These are phyloP conservation scores for Cheirogaleus medius DNA, from an alignment of 2,113 vertebrate genomes.

Conservation along the genomic window DNA sequence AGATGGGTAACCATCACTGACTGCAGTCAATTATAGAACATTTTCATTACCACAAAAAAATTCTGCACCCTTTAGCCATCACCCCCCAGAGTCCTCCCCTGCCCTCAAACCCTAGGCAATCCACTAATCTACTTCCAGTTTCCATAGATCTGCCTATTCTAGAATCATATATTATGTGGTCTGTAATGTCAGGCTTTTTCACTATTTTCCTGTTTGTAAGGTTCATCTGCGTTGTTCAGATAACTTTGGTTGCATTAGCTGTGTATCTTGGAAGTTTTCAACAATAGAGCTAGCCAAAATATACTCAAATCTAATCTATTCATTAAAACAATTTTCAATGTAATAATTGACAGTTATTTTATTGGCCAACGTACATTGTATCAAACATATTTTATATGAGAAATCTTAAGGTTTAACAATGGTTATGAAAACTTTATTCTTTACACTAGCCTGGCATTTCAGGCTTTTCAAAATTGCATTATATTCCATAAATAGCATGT, in stretches of 20 bases:
- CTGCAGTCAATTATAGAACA: not conserved
- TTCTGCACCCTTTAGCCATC: not conserved
- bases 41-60: not conserved
- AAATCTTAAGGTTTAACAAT: not conserved
- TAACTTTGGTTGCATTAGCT: not conserved
- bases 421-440: conserved; percentile 13
- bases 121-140: not conserved
- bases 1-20: not conserved
- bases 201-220: not conserved
- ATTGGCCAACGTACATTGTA: not conserved
- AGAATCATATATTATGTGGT: not conserved
- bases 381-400: not conserved
- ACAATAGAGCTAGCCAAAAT: not conserved
- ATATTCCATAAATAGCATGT: not conserved
- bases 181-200: not conserved
- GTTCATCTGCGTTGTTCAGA: not conserved
- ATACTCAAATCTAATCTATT: not conserved
- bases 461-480: not conserved
- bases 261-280: not conserved
- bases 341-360: not conserved
- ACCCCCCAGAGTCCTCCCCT: not conserved
- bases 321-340: not conserved
- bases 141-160: not conserved
- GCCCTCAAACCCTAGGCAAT: not conserved
- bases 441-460: not conserved